Evolutionary conservation across 64 coral and sea anemone species (phyloP), one percentile per base, ranked within the genome.

Genomic region (Anthopleura sola): DNA sequence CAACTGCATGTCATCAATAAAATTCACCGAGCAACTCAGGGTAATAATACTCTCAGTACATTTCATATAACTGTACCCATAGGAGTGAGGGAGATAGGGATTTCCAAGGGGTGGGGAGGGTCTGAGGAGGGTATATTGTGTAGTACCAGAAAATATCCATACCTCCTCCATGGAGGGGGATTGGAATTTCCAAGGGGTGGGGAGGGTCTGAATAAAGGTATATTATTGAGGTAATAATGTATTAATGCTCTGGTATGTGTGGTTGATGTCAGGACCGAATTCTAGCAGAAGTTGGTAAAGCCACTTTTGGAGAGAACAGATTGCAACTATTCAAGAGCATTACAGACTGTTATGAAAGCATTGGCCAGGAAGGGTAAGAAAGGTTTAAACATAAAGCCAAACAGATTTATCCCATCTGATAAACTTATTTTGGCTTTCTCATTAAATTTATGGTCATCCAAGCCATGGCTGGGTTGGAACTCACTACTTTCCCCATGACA

Each of bases 1-100:
- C 71, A 98, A 98, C 29, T 98, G 95, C 14, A 75, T 84, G 60
- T 56, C 84, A 21, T 98, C 87, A 8, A 89, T 91, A 37, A 88
- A 98, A 37, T 98, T 98, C 36, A 92, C 92, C 16, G 92, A 88
- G 9, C 92, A 98, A 49, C 37, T 98, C 13, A 91, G 89, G 95
- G 95, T 98, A 88, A 48, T 79, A 47, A 79, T 23, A 79, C 19
- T 48, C 47, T 47, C 24, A 23, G 10, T 18, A 47, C 39, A 1
- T 10, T 71, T 32, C n/a, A n/a, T n/a, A n/a, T n/a, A n/a, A n/a
- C n/a, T n/a, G n/a, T n/a, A n/a, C n/a, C n/a, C n/a, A n/a, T n/a
- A n/a, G n/a, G n/a, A n/a, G n/a, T n/a, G 5, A 23, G 11, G 32
- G 21, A 9, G 15, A 62, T 53, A 12, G 50, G 7, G 13, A 53